These are phyloP conservation scores for Notarius lentiginosus DNA, from an alignment of 2,113 vertebrate species.

Conservation along the genomic window DNA sequence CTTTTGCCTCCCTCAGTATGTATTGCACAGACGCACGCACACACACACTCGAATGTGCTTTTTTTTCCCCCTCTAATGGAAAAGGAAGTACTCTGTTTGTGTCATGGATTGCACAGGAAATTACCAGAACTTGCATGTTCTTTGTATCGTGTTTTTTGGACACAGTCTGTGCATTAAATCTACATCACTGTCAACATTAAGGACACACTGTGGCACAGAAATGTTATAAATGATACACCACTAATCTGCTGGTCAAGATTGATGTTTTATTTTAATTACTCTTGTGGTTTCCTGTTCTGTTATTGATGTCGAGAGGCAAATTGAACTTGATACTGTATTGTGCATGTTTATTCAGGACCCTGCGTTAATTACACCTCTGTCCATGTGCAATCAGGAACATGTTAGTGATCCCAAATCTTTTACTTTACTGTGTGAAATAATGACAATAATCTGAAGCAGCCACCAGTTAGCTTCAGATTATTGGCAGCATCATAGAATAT, in stretches of 20 bases:
- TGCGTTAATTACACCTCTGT: not conserved
- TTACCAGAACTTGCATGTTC: not conserved
- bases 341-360: not conserved
- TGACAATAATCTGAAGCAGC: not conserved
- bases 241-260: not conserved
- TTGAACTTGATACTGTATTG: not conserved
- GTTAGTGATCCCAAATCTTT: not conserved
- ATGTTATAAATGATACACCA: not conserved
- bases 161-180: not conserved
- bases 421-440: no score
- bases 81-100: conserved; percentile 5
- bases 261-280: not conserved
- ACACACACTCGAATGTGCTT: not conserved
- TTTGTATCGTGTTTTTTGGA: not conserved
- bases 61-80: not conserved
- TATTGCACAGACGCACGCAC: not conserved
- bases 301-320: not conserved
- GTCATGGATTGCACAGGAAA: not conserved
- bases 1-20: not conserved
- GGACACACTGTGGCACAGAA: not conserved
- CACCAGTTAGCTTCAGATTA: not conserved
- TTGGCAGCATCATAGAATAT: not conserved
- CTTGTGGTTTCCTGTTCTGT: not conserved
- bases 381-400: not conserved
- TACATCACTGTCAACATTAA: not conserved